Percentiles rank a stretch among this genome's conserved stretches.
Evolutionary conservation across 1,140 invertebrate species (phyloP).

Genomic region (Leptestheria dahalacensis): DNA sequence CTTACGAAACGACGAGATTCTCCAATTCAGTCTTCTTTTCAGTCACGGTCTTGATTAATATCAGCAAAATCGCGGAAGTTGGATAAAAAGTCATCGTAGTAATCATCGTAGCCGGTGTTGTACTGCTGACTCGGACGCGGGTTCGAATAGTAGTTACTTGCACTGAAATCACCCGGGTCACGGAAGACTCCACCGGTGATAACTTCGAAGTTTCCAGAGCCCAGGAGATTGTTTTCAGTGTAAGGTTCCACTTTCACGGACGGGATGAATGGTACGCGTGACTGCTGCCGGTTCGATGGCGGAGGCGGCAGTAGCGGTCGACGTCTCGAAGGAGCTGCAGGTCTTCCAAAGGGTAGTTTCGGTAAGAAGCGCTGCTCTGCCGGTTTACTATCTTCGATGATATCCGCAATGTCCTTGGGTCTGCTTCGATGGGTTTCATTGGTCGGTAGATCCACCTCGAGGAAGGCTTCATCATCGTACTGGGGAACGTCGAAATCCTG

Average conservation of each 20-base stretch:
- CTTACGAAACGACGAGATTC: no score
- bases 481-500: not conserved
- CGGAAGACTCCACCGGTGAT: slow-evolving; percentile 12
- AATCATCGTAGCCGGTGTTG: not conserved
- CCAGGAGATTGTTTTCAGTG: not conserved
- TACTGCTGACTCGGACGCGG: not conserved
- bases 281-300: not conserved
- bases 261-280: not conserved
- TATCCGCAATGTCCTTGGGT: slow-evolving; percentile 11
- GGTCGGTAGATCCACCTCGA: slow-evolving; percentile 6
- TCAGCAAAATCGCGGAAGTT: slow-evolving; percentile 15
- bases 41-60: slow-evolving; percentile 5
- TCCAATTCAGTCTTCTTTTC: no score
- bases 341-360: slow-evolving; percentile 1
- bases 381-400: slow-evolving; percentile 1
- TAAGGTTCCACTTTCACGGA: not conserved
- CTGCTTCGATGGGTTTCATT: not conserved
- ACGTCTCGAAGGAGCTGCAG: no score
- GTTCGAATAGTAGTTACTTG: not conserved
- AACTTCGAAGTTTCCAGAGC: slow-evolving; percentile 13
- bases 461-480: slow-evolving; percentile 12
- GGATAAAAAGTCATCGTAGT: slow-evolving; percentile 12
- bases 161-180: slow-evolving; percentile 1
- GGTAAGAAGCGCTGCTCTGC: slow-evolving; percentile 7
- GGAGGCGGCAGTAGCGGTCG: not conserved